Evolutionary conservation across 2,888 invertebrate genomes (phyloP).

Genomic region (Pristionchus maxplancki): DNA sequence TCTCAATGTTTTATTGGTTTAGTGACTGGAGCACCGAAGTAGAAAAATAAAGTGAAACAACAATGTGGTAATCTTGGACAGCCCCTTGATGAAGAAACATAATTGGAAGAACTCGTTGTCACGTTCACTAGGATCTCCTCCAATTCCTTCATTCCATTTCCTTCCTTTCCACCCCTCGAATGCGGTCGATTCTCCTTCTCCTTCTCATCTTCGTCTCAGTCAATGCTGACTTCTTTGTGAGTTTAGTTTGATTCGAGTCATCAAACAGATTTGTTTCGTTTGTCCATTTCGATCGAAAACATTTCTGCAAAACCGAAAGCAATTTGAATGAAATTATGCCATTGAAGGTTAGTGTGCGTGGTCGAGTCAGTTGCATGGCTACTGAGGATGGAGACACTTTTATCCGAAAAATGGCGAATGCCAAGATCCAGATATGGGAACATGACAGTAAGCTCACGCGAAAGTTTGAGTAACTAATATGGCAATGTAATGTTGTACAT

Average conservation of each 20-base stretch:
- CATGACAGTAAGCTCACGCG: neutral
- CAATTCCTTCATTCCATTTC: neutral
- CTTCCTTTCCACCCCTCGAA: neutral
- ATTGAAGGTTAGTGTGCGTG: neutral
- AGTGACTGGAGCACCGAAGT: too few species aligned
- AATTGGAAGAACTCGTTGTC: too few species aligned
- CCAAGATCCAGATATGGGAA: neutral
- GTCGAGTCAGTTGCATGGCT: neutral
- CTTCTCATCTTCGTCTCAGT: neutral
- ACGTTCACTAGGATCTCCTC: too few species aligned
- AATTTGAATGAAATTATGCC: neutral
- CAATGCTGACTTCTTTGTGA: neutral
- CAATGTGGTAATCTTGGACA: too few species aligned
- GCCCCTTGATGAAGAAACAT: too few species aligned
- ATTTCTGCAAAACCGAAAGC: too few species aligned
- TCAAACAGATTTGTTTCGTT: too few species aligned
- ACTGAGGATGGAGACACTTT: neutral
- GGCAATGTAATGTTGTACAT: too few species aligned
- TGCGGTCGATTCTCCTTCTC: conserved; percentile 3
- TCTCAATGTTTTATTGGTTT: neutral
- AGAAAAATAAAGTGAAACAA: too few species aligned
- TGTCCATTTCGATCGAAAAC: too few species aligned
- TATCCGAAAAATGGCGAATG: neutral
- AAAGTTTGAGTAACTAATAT: too few species aligned
- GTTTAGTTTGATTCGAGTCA: neutral